These are phyloP conservation scores for Ecliptopera silaceata DNA, from an alignment of 2,888 invertebrate genomes.

Conservation along the genomic window DNA sequence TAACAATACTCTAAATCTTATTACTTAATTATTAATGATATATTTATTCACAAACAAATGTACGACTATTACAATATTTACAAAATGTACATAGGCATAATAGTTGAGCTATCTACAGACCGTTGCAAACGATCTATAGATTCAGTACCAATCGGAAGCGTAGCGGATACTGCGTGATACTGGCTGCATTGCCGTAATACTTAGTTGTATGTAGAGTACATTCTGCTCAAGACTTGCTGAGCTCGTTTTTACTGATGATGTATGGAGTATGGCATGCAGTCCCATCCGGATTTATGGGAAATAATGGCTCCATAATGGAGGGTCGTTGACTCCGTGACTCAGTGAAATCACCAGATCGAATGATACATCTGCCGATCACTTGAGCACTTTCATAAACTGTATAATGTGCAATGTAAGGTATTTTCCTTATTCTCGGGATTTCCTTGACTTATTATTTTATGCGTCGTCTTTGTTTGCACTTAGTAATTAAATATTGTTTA, in stretches of 20 bases:
- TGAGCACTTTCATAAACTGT: constrained; percentile 7
- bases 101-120: too few relatives aligned
- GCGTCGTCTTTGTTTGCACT: constrained; percentile 2
- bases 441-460: constrained; percentile 1
- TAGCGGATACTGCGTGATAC: too few relatives aligned
- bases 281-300: constrained; percentile 1
- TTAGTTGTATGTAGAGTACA: too few relatives aligned
- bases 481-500: not conserved
- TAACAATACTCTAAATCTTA: too few relatives aligned
- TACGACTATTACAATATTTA: too few relatives aligned
- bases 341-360: constrained; percentile 14
- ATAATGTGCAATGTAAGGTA: not conserved
- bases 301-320: constrained; percentile 11
- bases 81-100: too few relatives aligned
- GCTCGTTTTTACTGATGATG: not conserved
- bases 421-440: constrained; percentile 17
- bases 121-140: too few relatives aligned
- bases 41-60: too few relatives aligned
- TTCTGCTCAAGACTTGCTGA: too few relatives aligned
- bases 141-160: too few relatives aligned
- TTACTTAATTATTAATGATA: too few relatives aligned
- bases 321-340: constrained; percentile 16
- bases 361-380: constrained; percentile 10
- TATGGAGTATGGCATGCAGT: not conserved
- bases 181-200: too few relatives aligned